These are phyloP conservation scores for Euclidia mi DNA, from an alignment of 2,888 invertebrate species.

Conservation along the genomic window DNA sequence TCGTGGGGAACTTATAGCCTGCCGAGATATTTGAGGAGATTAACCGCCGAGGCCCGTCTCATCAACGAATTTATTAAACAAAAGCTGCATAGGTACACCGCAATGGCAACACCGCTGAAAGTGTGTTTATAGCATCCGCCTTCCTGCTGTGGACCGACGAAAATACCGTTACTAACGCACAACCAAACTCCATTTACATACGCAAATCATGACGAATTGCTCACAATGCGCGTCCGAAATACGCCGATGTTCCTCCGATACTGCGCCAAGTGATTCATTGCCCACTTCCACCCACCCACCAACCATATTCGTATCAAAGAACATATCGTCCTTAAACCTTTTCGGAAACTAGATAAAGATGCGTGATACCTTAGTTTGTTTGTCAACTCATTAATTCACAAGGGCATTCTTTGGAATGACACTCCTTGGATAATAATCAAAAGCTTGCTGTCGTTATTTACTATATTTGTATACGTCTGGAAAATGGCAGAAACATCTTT, in stretches of 20 bases:
- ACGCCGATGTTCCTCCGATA: slow-evolving; percentile 63
- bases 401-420: slow-evolving; percentile 50
- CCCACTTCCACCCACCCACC: slow-evolving; percentile 59
- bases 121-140: slow-evolving; percentile 89
- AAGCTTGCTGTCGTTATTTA: no score
- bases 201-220: slow-evolving; percentile 89
- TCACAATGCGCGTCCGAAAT: slow-evolving; percentile 83
- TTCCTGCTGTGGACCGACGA: slow-evolving; percentile 87
- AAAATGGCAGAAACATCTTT: slow-evolving; percentile 44
- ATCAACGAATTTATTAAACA: slow-evolving; percentile 63
- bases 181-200: slow-evolving; percentile 88
- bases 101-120: slow-evolving; percentile 78
- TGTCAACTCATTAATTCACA: slow-evolving; percentile 57
- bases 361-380: slow-evolving; percentile 52
- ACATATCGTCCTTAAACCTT: slow-evolving; percentile 58
- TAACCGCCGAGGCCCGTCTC: slow-evolving; percentile 32
- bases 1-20: slow-evolving; percentile 25
- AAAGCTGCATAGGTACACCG: slow-evolving; percentile 65
- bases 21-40: slow-evolving; percentile 37
- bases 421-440: no score
- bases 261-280: slow-evolving; percentile 60
- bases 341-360: slow-evolving; percentile 49
- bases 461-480: no score
- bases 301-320: slow-evolving; percentile 58
- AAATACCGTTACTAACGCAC: slow-evolving; percentile 87